These are phyloP conservation scores for Notodonta dromedarius DNA, from an alignment of 2,888 invertebrate genomes.

Conservation along the genomic window DNA sequence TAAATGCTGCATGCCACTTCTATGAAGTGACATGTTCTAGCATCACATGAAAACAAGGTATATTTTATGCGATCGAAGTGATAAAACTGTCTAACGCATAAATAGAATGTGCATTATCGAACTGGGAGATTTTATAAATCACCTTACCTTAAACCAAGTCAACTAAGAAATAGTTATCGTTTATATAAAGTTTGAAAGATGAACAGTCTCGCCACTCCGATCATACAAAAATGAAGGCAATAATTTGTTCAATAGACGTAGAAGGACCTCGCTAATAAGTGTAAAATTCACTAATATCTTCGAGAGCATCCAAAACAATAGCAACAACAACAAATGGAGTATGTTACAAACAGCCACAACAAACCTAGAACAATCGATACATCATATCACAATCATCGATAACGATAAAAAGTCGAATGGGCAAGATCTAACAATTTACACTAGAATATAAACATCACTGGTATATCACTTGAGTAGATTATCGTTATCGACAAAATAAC, in stretches of 20 bases:
- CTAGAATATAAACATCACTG: slow-evolving; percentile 11
- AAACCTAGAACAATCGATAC: slow-evolving; percentile 7
- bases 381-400: slow-evolving; percentile 9
- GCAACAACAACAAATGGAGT: slow-evolving; percentile 10
- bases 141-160: not conserved
- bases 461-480: slow-evolving; percentile 10
- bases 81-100: not conserved
- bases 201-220: not conserved
- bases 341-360: slow-evolving; percentile 5
- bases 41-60: not conserved
- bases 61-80: not conserved
- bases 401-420: not conserved
- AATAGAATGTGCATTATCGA: not conserved
- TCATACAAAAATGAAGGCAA: not conserved
- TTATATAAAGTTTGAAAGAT: not conserved
- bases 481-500: not conserved
- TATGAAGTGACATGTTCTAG: not conserved
- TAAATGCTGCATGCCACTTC: not conserved
- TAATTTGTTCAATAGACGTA: not conserved
- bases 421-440: slow-evolving; percentile 4
- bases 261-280: not conserved
- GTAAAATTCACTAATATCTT: slow-evolving; percentile 18
- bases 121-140: not conserved
- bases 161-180: not conserved
- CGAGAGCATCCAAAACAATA: slow-evolving; percentile 9